Evolutionary conservation across 2,888 invertebrate species (phyloP), one percentile per base, ranked within the genome.

Genomic region (Oscheius myriophilus): DNA sequence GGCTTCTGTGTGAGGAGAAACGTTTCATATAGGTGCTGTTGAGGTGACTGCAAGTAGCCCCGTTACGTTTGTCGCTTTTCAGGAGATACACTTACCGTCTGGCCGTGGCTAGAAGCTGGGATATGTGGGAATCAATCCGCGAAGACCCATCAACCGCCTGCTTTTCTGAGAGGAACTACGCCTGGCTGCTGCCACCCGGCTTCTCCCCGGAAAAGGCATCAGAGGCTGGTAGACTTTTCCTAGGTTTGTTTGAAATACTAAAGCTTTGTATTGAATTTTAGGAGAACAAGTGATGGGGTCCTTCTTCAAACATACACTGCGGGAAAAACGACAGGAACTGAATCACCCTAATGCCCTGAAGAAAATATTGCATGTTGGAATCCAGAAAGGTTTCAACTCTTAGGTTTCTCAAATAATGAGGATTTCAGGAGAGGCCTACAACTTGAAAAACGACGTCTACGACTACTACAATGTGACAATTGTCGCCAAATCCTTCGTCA

Each of bases 51-150:
- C 16, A 14, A 43, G 14, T 12, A 61, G 14, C 26, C 16, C 11
- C 25, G 49, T 25, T 6, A 23, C 16, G 33, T 18, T 63, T 18
- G 7, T 11, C 16, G 41, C 25, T 23, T 75, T 74, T 52, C 67
- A 82, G 82, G 52, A 69, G 72, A 46, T 83, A 83, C 58, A 80
- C 81, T 1, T 83, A 83, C 67, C 80, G 83, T 11, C 43, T 83
- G 14, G 78, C 80, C 4, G 80, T 82, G 6, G 71, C 73, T 2
- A 68, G 70, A 33, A 59, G 43, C 9, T 72, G 71, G 73, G 68
- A 70, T 1, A 39, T 72, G 14, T 82, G 75, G 69, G 73, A 79
- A 7, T 54, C 71, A 14, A 55, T 77, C 39, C 49, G 58, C 59
- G 54, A 72, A 1, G 73, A 71, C 42, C 83, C 83, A 4, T 69